Conservation (phyloP, 2,113 vertebrate genomes). For the Nipponia nippon region DNA sequence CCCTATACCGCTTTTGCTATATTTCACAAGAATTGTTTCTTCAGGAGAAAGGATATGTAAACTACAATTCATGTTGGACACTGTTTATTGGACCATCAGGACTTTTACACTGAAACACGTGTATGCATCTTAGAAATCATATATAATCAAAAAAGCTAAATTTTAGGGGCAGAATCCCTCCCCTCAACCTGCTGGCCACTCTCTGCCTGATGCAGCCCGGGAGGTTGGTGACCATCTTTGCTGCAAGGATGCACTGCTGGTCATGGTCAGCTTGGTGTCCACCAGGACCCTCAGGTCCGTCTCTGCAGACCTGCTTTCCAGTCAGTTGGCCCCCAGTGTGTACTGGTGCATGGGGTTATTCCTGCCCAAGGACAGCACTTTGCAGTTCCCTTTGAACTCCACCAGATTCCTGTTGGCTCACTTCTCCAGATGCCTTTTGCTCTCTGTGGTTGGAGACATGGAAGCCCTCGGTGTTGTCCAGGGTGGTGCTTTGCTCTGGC, state of each 20-base stretch:
- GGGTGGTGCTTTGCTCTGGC: background rate
- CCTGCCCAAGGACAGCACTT: too few species aligned
- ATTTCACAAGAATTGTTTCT: background rate
- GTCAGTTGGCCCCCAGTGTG: background rate
- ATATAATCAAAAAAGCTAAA: background rate
- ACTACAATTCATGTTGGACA: background rate
- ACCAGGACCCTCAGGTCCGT: background rate
- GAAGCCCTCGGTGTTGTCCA: background rate
- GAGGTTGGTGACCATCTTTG: background rate
- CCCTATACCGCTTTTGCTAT: background rate
- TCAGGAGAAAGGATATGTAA: background rate
- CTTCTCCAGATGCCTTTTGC: background rate
- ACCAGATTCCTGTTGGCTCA: background rate
- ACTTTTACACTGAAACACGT: background rate
- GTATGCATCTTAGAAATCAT: background rate
- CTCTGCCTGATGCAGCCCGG: background rate
- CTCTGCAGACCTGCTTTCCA: background rate
- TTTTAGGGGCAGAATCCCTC: background rate
- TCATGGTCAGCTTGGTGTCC: background rate
- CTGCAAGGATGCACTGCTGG: fast-evolving
- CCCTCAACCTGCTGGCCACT: background rate
- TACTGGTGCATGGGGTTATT: background rate
- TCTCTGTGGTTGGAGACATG: background rate
- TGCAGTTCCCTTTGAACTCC: background rate
- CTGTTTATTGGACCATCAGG: background rate